phyloP scores from a whole-genome alignment of 1,140 invertebrate species.

The Vanessa atalanta region DNA sequence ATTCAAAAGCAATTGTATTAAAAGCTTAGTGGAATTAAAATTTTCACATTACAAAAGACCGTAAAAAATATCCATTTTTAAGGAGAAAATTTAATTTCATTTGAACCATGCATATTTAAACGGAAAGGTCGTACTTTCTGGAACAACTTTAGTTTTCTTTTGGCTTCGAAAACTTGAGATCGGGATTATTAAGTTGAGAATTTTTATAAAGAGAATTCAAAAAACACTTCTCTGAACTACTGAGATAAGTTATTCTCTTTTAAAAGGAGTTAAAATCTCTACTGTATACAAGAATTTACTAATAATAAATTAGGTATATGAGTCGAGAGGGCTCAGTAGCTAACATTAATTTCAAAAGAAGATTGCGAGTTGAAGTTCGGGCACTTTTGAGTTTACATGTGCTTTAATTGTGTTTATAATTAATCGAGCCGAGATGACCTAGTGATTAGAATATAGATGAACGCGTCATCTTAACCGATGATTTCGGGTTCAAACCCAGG shows the following conservation, averaged over 20 bases:
- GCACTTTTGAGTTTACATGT: too few species aligned
- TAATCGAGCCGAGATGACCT: too few species aligned
- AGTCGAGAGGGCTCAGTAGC: background rate
- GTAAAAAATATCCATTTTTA: constrained; percentile 8
- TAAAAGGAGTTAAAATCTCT: constrained; percentile 37
- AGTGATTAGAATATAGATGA: too few species aligned
- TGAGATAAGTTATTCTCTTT: constrained; percentile 58
- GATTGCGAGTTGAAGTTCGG: too few species aligned
- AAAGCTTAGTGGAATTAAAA: background rate
- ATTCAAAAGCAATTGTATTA: constrained; percentile 4
- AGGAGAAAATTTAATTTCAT: constrained; percentile 25
- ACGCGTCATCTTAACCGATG: too few species aligned
- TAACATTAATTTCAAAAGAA: too few species aligned
- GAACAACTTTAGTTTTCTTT: constrained; percentile 42
- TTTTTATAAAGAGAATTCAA: constrained; percentile 50
- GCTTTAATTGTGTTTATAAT: too few species aligned
- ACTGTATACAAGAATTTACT: constrained; percentile 2
- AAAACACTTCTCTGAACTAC: constrained; percentile 49
- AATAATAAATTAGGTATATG: background rate
- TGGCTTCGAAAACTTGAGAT: constrained; percentile 51
- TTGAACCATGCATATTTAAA: constrained; percentile 25
- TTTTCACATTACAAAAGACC: background rate
- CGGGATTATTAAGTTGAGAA: constrained; percentile 59
- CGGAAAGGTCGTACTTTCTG: constrained; percentile 20
- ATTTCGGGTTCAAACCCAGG: too few species aligned